phyloP scores from a whole-genome alignment of 2,797 vertebrate genomes.

The Sebastes nivosus region DNA sequence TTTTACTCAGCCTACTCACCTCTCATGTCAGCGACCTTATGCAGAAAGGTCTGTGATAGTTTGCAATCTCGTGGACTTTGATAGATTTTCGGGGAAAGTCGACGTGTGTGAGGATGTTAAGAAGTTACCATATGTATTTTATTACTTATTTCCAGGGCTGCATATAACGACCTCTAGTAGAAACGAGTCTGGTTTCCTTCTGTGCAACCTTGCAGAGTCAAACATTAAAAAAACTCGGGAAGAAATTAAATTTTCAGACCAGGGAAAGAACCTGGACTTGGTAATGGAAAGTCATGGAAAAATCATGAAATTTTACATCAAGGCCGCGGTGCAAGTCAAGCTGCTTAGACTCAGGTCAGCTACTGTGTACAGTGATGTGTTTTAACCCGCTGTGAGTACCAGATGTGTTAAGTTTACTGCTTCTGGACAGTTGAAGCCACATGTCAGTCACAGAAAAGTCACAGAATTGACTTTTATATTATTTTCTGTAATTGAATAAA shows the following conservation, averaged over 20 bases:
- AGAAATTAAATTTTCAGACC: conserved; percentile 22
- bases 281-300: conserved; percentile 24
- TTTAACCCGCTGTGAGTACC: neutral
- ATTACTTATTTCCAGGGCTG: neutral
- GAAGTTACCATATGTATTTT: neutral
- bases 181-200: neutral
- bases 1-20: neutral
- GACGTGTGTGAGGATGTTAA: neutral
- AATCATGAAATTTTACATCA: conserved; percentile 37
- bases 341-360: neutral
- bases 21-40: neutral
- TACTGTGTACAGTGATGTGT: neutral
- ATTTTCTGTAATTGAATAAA: neutral
- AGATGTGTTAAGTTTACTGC: neutral
- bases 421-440: neutral
- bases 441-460: neutral
- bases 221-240: conserved; percentile 1
- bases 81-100: neutral
- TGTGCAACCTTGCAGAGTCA: neutral
- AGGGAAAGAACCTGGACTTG: conserved; percentile 10
- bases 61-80: neutral
- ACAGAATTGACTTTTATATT: neutral
- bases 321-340: neutral
- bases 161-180: neutral
- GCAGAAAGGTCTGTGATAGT: neutral